Percentiles rank a stretch among this genome's conserved stretches.
Evolutionary conservation across 1,140 invertebrate species (phyloP).

Genomic region (Thereuonema tuberculata): DNA sequence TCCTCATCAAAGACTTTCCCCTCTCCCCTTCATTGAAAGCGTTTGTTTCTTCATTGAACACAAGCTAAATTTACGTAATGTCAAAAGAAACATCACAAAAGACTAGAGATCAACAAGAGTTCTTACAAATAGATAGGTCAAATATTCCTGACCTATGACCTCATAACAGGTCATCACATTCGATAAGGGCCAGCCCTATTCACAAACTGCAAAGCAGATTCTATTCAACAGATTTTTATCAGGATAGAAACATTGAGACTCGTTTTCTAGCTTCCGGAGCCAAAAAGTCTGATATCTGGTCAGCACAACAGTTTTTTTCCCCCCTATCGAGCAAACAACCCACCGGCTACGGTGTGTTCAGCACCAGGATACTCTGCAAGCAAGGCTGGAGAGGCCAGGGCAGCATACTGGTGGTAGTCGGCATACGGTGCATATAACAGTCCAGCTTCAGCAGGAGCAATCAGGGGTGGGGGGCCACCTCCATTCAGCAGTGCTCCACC

Average conservation of each 20-base stretch:
- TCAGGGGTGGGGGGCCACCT: constrained; percentile 51
- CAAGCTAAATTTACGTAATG: too few species aligned
- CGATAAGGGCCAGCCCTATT: constrained; percentile 9
- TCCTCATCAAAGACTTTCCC: too few species aligned
- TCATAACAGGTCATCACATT: too few species aligned
- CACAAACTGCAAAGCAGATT: constrained; percentile 7
- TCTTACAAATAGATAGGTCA: too few species aligned
- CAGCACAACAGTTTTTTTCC: not conserved
- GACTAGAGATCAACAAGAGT: too few species aligned
- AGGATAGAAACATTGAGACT: constrained; percentile 12
- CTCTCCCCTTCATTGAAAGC: too few species aligned
- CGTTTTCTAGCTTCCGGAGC: too few species aligned
- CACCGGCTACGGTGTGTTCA: constrained; percentile 74
- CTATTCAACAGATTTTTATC: constrained; percentile 9
- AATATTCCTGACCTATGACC: too few species aligned
- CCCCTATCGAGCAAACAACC: constrained; percentile 43
- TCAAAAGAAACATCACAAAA: too few species aligned
- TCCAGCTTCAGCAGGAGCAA: constrained; percentile 47
- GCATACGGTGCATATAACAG: constrained; percentile 66
- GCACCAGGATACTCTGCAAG: constrained; percentile 67
- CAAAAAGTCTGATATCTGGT: too few species aligned
- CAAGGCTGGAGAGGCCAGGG: constrained; percentile 61
- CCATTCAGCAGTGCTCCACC: constrained; percentile 49
- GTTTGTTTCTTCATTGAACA: too few species aligned
- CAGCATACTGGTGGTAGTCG: constrained; percentile 73